A percentile compares a stretch with the other conserved stretches of the same genome.
These are phyloP conservation scores for Graptemys geographica DNA, from an alignment of 2,797 vertebrate genomes.

Conservation along the genomic window DNA sequence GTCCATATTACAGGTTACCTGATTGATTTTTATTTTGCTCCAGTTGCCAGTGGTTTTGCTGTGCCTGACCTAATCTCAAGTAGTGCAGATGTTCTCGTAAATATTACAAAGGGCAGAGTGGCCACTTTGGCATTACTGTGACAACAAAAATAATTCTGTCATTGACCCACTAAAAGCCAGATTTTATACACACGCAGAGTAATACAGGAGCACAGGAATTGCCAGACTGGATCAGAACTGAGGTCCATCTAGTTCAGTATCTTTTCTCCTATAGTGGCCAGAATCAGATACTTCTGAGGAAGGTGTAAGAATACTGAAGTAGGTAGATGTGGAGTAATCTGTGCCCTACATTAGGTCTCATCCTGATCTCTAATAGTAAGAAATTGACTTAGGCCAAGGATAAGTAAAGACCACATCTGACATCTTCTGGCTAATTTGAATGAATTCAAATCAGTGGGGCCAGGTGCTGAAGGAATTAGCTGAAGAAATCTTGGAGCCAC, in stretches of 20 bases:
- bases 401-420: no score
- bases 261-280: background rate
- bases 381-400: no score
- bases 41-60: conserved; percentile 53
- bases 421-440: no score
- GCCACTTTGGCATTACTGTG: conserved; percentile 50
- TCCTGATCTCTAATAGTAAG: background rate
- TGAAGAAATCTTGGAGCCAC: no score
- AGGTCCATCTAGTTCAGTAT: background rate
- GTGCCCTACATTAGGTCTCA: background rate
- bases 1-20: conserved; percentile 47
- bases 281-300: background rate
- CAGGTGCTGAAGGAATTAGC: no score
- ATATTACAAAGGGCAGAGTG: conserved; percentile 31
- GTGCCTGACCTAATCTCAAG: conserved; percentile 63
- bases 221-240: background rate
- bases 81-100: conserved; percentile 36
- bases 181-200: background rate
- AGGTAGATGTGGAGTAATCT: background rate
- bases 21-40: conserved; percentile 65
- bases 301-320: background rate
- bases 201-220: conserved; percentile 6
- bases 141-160: conserved; percentile 21
- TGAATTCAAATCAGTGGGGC: no score
- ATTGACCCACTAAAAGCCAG: conserved; percentile 6